Evolutionary conservation across 2,113 vertebrate species (phyloP), one percentile per base, ranked within the genome.

Genomic region (Lepisosteus osseus): DNA sequence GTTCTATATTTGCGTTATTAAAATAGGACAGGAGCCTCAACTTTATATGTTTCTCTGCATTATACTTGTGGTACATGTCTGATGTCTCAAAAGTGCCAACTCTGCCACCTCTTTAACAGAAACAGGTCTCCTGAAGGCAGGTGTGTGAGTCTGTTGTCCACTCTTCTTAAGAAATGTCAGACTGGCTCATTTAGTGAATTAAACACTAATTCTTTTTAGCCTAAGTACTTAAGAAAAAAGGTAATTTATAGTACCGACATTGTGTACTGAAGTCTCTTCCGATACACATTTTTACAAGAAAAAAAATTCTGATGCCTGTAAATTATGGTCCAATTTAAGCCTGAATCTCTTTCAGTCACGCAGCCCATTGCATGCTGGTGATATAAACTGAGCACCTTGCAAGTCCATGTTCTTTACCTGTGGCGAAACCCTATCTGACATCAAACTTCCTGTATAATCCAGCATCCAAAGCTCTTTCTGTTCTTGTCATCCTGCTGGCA

Each of bases 401-500:
- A 63, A 29, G 17, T 6, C 45, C 3, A 54, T 65, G 70, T 7
- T 42, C 44, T 44, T 6, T 12, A 11, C 45, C 74, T 1, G 0
- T 65, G 79, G 77, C 70, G 67, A 61, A 83, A 68, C 64, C 67
- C 78, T 83, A 81, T 81, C 71, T 1, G 77, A 80, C 59, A 3
- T 70, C 29, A 68, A 17, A 73, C 40, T 13, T 65, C 63, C 45
- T 44, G 2, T 41, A 54, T 78, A 68, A 44, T 29, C 29, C 29
- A 29, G 29, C 29, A 29, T 29, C 29, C 1, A 13, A 14, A 40
- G 44, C 54, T 77, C 54, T 68, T 42, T 55, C 70, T 42, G 64
- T 68, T 14, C 64, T 73, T 68, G 55, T 17, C 77, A 70, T 57
- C 74, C 41, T 14, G 6, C 45, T 6, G 3, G 13, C n/a, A n/a